Base-by-base conservation (phyloP, 2,888 invertebrate species). In the Drosophila kokeensis region DNA sequence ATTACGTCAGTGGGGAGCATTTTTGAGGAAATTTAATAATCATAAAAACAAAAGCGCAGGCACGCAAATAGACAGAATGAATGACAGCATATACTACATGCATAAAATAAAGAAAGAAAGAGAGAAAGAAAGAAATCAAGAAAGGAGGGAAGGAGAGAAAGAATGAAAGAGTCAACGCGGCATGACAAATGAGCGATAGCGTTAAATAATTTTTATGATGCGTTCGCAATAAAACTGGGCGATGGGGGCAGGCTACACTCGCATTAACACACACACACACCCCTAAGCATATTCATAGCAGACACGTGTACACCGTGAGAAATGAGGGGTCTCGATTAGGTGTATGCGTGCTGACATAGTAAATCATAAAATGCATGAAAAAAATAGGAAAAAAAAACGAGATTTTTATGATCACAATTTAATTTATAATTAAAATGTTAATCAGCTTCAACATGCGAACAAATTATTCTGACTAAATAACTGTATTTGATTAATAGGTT, bases 151-250 rank as follows among this genome's bases (percentile, higher is more conserved):
- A 34, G 50, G 42, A 48, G 45, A 10, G 42, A 55, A 38, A 45
- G 64, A 74, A 54, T 38, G 72, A 83, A 88, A 81, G 74, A 84
- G 81, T 73, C 81, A 84, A 86, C 81, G 83, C 86, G 86, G 83
- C 83, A 86, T 83, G 89, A 88, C 87, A 86, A 85, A 88, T 81
- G 87, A 81, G 87, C 73, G 89, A 89, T 89, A 89, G 89, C 89
- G 87, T 89, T 85, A 89, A 85, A 87, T 83, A 84, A 84, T 86
- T 88, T 87, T 84, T 88, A 83, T 81, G 89, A 85, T 89, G 84
- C 82, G 82, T 79, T 83, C 79, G 84, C 79, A 63, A 83, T 88
- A 88, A 83, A 86, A 85, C 70, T 69, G 79, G 79, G 65, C 63
- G 54, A 72, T 63, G 76, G 63, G 62, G 36, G 67, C 38, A 40